Percentiles rank a stretch among this genome's conserved stretches.
Evolutionary conservation across 2,113 vertebrate species (phyloP).

Genomic region (Hypanus sabinus): DNA sequence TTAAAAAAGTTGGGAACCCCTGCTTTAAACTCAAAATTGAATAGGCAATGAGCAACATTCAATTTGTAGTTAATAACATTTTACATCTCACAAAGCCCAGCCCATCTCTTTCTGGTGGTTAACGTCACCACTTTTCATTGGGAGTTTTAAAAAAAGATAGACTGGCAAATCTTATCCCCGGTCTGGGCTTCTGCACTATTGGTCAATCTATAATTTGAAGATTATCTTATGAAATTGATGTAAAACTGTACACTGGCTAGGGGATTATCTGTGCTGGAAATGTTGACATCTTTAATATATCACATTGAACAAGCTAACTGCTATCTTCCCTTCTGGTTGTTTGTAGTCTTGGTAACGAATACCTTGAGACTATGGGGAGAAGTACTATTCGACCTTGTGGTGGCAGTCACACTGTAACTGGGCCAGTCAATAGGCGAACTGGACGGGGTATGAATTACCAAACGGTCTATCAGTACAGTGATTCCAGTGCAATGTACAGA

Average conservation of each 20-base stretch:
- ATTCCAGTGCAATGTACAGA: slow-evolving; percentile 11
- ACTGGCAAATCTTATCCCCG: background rate
- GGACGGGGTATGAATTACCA: slow-evolving; percentile 39
- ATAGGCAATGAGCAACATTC: too few relatives aligned
- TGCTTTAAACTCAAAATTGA: too few relatives aligned
- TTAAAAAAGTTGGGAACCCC: too few relatives aligned
- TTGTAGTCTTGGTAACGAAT: background rate
- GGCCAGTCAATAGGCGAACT: background rate
- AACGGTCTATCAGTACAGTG: slow-evolving; percentile 47
- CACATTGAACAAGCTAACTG: background rate
- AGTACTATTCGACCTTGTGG: slow-evolving; percentile 26
- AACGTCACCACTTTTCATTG: too few relatives aligned
- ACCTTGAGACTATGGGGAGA: background rate
- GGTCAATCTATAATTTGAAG: background rate
- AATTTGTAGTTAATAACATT: too few relatives aligned
- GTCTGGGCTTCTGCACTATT: background rate
- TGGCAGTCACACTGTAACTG: slow-evolving; percentile 27
- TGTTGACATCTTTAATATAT: background rate
- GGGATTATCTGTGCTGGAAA: too few relatives aligned
- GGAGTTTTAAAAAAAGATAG: too few relatives aligned
- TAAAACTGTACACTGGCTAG: background rate
- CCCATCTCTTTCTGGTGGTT: too few relatives aligned
- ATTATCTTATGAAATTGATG: background rate
- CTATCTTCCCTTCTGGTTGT: background rate
- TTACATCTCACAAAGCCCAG: too few relatives aligned